Evolutionary conservation across 2,888 invertebrate species (phyloP), one percentile per base, ranked within the genome.

Genomic region (Nymphalis urticae): DNA sequence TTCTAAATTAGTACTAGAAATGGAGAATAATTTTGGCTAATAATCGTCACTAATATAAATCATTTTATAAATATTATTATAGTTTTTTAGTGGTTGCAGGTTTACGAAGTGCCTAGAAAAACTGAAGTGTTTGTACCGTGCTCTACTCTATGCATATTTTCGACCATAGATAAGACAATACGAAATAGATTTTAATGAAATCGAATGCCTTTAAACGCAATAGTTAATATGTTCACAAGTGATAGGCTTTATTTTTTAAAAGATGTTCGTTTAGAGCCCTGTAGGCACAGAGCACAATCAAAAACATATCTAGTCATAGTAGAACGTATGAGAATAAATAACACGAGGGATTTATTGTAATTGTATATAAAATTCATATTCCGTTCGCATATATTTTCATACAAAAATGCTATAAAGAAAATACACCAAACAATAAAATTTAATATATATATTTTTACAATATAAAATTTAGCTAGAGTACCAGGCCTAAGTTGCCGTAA

Each of bases 271-370:
- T 85, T 81, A 82, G 80, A 80, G 85, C 84, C 84, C 80, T 80
- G 81, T 81, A 80, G 77, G 79, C 80, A 78, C 79, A 83, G 82
- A 84, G 88, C 91, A 90, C 89, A 87, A 89, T 87, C 82, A 84
- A 86, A 90, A 88, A 92, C 92, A 92, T 92, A 92, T 92, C 92
- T 92, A 92, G 92, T 92, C 92, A 92, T 82, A 80, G 90, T 90
- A 89, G 88, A 63, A 60, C 65, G 63, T 68, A 58, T 58, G 58
- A 65, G 82, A 84, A 85, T 82, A 80, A 65, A 56, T 56, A 56
- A 72, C 64, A 74, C 75, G 82, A 84, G 80, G 80, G 84, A 81
- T 83, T 85, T 85, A 86, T 86, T 87, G 80, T 83, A 85, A 79
- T 78, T 89, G 86, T 90, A 88, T 79, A 88, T 85, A 87, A 80